These are phyloP conservation scores for Apodemia hepburni DNA, from an alignment of 2,888 invertebrate genomes.

Conservation along the genomic window DNA sequence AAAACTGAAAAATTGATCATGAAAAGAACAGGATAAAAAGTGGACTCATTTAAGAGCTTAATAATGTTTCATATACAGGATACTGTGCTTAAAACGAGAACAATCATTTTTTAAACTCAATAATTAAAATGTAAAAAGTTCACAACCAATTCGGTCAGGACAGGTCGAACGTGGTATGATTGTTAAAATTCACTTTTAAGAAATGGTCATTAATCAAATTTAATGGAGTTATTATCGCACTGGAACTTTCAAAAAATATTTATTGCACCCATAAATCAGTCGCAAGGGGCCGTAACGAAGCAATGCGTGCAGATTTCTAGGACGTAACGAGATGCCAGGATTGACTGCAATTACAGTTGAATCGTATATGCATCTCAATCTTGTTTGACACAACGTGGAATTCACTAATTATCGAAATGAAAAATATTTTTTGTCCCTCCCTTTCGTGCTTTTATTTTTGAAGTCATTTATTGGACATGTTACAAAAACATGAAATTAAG, in stretches of 20 bases:
- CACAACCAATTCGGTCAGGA: constrained; percentile 50
- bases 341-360: constrained; percentile 40
- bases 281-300: constrained; percentile 72
- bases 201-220: constrained; percentile 79
- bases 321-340: constrained; percentile 50
- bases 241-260: constrained; percentile 78
- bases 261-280: constrained; percentile 75
- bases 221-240: constrained; percentile 80
- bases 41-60: too few species aligned
- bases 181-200: constrained; percentile 73
- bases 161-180: constrained; percentile 46
- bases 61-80: constrained; percentile 9
- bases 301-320: constrained; percentile 66
- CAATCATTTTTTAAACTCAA: constrained; percentile 56
- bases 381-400: constrained; percentile 4
- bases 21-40: too few species aligned
- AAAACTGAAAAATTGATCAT: too few species aligned
- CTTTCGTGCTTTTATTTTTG: background rate
- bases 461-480: background rate
- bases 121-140: constrained; percentile 64
- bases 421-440: background rate
- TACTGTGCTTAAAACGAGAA: constrained; percentile 55
- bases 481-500: too few species aligned
- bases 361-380: constrained; percentile 18
- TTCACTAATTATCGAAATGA: background rate